Conservation (phyloP, 1,140 invertebrate species). For the Bombus balteatus region DNA sequence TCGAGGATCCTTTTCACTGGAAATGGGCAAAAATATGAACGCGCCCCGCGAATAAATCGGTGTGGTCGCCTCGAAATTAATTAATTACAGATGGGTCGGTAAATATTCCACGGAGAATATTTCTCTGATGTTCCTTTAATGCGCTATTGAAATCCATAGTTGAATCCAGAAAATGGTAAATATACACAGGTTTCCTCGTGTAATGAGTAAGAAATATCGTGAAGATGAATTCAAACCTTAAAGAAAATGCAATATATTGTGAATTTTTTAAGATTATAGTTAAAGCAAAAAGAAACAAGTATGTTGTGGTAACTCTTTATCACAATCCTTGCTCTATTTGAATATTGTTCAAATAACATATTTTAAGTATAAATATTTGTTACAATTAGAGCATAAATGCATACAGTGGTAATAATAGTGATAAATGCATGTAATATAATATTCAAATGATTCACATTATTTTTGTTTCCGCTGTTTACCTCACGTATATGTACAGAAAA, state of each 20-base stretch:
- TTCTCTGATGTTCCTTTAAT: neutral
- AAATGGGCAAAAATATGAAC: neutral
- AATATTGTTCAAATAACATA: too few relatives aligned
- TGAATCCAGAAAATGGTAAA: neutral
- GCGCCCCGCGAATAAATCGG: constrained; percentile 23
- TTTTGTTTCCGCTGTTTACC: too few relatives aligned
- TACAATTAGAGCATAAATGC: too few relatives aligned
- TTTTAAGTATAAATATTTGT: too few relatives aligned
- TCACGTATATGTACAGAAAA: too few relatives aligned
- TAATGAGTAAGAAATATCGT: neutral
- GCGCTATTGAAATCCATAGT: neutral
- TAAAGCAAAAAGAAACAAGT: too few relatives aligned
- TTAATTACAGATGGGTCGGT: neutral
- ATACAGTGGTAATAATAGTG: too few relatives aligned
- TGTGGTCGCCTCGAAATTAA: neutral
- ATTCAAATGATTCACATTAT: too few relatives aligned
- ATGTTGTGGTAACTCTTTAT: too few relatives aligned
- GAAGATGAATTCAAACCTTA: neutral
- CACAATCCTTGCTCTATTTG: too few relatives aligned
- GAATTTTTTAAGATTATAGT: neutral
- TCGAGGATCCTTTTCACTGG: constrained; percentile 24
- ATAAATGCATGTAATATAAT: too few relatives aligned
- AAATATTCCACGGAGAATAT: neutral
- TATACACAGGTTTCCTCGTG: neutral
- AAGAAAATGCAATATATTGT: neutral